Evolutionary conservation across 2,113 vertebrate species (phyloP).

Genomic region (Trematocara zebra): DNA sequence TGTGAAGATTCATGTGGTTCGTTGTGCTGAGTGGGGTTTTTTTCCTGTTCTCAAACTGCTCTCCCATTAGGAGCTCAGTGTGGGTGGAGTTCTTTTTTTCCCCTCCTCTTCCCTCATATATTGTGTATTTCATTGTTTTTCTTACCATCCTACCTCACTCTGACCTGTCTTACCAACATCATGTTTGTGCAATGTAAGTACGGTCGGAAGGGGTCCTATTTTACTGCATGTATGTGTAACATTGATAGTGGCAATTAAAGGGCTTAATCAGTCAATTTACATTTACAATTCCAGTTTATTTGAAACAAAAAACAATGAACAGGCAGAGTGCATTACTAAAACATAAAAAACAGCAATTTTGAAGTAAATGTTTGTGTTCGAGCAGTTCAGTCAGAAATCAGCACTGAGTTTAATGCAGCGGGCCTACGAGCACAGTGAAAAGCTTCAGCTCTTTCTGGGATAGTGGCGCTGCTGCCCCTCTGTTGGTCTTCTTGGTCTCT

Average conservation of each 20-base stretch:
- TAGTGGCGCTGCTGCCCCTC: too few species aligned
- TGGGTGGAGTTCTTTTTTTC: background rate
- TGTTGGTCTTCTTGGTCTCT: too few species aligned
- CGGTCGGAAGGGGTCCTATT: background rate
- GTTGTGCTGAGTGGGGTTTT: background rate
- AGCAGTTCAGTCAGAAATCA: background rate
- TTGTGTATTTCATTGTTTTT: background rate
- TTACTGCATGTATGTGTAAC: accelerated
- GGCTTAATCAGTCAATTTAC: background rate
- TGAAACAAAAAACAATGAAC: background rate
- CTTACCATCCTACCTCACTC: background rate
- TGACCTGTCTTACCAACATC: background rate
- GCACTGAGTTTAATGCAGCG: background rate
- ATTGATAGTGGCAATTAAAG: background rate
- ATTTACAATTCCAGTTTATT: background rate
- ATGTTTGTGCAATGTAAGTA: background rate
- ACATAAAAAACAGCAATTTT: background rate
- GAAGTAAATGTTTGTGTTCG: background rate
- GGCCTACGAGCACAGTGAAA: background rate
- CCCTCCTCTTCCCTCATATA: background rate
- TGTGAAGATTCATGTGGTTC: background rate
- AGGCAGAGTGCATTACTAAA: background rate
- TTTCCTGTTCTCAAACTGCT: background rate
- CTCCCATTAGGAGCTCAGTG: background rate
- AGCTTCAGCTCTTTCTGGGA: too few species aligned